Conservation (phyloP, 1,140 invertebrate species). For the Heterodera schachtii region DNA sequence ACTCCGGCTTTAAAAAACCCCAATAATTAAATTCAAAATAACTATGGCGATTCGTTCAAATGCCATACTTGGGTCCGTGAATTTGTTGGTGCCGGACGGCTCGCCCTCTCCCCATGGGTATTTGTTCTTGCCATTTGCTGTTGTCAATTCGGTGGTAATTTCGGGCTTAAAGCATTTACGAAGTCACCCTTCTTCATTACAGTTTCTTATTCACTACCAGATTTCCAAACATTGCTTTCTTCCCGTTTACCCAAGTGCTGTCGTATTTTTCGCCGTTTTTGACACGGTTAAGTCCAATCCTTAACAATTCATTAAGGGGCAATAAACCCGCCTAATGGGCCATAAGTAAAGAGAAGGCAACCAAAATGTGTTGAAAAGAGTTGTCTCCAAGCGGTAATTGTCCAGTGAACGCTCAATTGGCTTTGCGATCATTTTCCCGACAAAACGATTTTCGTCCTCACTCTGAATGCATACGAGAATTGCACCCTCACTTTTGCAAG, state of each 20-base stretch:
- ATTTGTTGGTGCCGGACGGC: neutral
- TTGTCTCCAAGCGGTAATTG: neutral
- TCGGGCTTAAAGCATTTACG: neutral
- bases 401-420: neutral
- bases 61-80: neutral
- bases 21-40: too few species aligned
- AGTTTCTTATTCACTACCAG: neutral
- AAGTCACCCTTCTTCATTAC: too few species aligned
- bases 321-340: neutral
- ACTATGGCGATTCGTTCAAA: too few species aligned
- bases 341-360: neutral
- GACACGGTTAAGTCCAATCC: neutral
- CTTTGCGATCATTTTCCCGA: neutral
- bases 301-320: neutral
- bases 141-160: neutral
- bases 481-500: neutral
- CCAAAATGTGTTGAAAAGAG: slow-evolving; percentile 9
- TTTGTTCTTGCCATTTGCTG: neutral
- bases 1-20: neutral
- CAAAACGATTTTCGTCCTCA: slow-evolving; percentile 10
- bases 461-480: neutral
- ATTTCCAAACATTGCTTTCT: neutral
- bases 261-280: neutral
- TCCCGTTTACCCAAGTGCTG: neutral
- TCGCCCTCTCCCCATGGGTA: neutral